Percentiles rank a stretch among this genome's conserved stretches.
Conservation (phyloP, 2,797 vertebrate species). For the Darevskia mixta region DNA sequence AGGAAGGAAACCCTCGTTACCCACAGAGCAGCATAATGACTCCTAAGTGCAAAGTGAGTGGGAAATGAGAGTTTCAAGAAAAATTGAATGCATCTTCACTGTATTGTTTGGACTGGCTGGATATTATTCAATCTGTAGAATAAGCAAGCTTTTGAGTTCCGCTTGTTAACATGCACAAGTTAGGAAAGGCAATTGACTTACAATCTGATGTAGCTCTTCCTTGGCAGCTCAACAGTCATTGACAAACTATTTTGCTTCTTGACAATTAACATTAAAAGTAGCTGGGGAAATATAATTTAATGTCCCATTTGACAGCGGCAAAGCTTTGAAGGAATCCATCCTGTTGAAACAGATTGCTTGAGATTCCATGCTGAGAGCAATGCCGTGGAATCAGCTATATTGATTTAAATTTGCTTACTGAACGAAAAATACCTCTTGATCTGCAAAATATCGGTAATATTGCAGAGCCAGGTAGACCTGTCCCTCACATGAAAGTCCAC, state of each 20-base stretch:
- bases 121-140: not conserved
- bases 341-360: not conserved
- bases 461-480: not conserved
- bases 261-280: not conserved
- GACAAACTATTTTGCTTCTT: not conserved
- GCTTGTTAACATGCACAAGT: not conserved
- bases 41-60: not conserved
- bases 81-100: too few relatives aligned
- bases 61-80: not conserved
- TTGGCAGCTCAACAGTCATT: not conserved
- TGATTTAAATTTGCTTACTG: not conserved
- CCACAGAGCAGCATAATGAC: not conserved
- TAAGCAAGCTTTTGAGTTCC: not conserved
- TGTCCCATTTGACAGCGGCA: not conserved
- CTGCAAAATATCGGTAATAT: not conserved
- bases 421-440: not conserved
- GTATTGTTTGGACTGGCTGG: not conserved
- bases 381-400: not conserved
- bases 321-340: not conserved
- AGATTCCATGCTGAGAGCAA: not conserved
- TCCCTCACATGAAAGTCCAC: not conserved
- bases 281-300: not conserved
- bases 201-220: not conserved
- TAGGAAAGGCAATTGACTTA: not conserved
- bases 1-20: not conserved